Evolutionary conservation across 2,113 vertebrate genomes (phyloP), one percentile per base, ranked within the genome.

Genomic region (Polypterus bichir): DNA sequence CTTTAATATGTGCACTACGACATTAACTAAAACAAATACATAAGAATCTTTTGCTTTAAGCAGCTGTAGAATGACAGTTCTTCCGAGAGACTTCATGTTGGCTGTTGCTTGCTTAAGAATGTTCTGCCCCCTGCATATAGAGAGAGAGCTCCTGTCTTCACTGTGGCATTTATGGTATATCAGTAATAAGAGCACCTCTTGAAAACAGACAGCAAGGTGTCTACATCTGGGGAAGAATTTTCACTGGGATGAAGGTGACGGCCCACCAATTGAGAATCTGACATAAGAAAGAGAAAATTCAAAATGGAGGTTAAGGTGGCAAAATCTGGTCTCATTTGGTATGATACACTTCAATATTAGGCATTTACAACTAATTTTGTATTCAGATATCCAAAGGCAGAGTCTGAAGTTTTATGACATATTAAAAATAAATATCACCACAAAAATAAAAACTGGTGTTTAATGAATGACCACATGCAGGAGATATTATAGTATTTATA

Each of bases 241-340:
- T 89, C 87, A 90, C 76, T 89, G 89, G 73, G 89, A 85, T 61
- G 91, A 75, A 60, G 86, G 70, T 57, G 88, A 83, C 63, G 87
- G 83, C 55, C 88, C 86, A 65, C 84, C 81, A 56, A 88, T 66
- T 47, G 96, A 94, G 4, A 92, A 97, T 74, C 96, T 98, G 77
- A 11, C 27, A 27, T 27, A 27, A 27, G 27, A 27, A 27, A 27
- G 27, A 27, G 27, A 27, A 27, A 27, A 27, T 1, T 27, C 27
- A 27, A 27, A 27, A 27, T 27, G 27, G 27, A 27, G 27, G 27
- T 27, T 27, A 27, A 27, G 27, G 27, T 27, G 27, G 27, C 27
- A 27, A 27, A 27, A 27, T 27, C 27, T 27, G 27, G 27, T 27
- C 27, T 27, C 27, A 27, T 27, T 27, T 27, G 27, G 27, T 27